A percentile compares a stretch with the other conserved stretches of the same genome.
Evolutionary conservation across 2,113 vertebrate species (phyloP).

Genomic region (Recurvirostra avosetta): DNA sequence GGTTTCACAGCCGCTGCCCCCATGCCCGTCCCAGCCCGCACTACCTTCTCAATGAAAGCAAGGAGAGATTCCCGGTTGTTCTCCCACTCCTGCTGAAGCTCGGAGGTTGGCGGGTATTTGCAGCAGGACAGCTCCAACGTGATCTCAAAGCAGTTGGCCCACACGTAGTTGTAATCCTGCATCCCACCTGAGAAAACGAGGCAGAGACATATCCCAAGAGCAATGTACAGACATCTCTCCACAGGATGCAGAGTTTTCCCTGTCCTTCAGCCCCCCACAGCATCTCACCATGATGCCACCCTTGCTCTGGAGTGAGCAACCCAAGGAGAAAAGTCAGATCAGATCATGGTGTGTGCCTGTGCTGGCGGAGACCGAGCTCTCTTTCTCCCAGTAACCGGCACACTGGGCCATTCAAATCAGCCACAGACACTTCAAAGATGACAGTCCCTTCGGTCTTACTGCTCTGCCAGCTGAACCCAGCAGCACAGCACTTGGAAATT

Average conservation of each 20-base stretch:
- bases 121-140: slow-evolving; percentile 96
- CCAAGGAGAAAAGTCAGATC: not conserved
- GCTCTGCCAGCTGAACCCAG: not conserved
- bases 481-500: not conserved
- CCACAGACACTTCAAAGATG: not conserved
- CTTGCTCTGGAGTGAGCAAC: not conserved
- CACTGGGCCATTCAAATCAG: not conserved
- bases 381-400: not conserved
- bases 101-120: slow-evolving; percentile 83
- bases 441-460: not conserved
- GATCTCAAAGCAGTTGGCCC: slow-evolving; percentile 93
- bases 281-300: not conserved
- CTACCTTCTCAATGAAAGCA: slow-evolving; percentile 90
- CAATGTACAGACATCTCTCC: not conserved
- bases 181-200: slow-evolving; percentile 84
- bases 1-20: not conserved
- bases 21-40: accelerated
- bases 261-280: not conserved
- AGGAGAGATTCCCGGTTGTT: slow-evolving; percentile 91
- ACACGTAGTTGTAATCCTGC: slow-evolving; percentile 97
- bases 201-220: not conserved
- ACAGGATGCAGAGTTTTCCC: accelerated
- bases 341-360: accelerated
- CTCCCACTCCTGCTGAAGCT: slow-evolving; percentile 89
- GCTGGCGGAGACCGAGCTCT: not conserved